Percentiles rank a stretch among this genome's conserved stretches.
Evolutionary conservation across 2,888 invertebrate species (phyloP).

Genomic region (Athalia cordata): DNA sequence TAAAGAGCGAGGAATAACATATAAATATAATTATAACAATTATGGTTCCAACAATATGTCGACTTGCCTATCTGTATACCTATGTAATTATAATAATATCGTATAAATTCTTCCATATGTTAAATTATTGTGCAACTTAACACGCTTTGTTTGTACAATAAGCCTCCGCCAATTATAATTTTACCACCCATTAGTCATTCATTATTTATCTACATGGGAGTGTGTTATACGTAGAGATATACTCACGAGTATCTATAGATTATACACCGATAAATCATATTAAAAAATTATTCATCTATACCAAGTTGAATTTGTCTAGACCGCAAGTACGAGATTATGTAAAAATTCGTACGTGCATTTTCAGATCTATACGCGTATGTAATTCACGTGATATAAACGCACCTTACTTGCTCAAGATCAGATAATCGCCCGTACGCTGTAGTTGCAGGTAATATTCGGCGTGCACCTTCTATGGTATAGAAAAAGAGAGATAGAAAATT

Average conservation of each 20-base stretch:
- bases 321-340: background rate
- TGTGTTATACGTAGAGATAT: background rate
- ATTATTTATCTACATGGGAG: background rate
- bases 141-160: constrained; percentile 42
- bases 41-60: background rate
- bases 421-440: constrained; percentile 38
- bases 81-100: background rate
- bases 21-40: background rate
- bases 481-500: constrained; percentile 5
- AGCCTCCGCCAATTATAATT: constrained; percentile 50
- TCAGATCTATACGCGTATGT: background rate
- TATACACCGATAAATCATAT: no score
- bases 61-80: no score
- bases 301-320: no score
- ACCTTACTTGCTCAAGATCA: constrained; percentile 39
- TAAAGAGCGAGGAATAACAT: no score
- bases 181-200: constrained; percentile 53
- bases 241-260: no score
- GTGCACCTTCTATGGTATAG: constrained; percentile 17
- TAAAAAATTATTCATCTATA: no score
- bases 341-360: background rate
- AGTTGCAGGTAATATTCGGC: background rate
- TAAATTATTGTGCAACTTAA: constrained; percentile 55
- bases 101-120: constrained; percentile 49
- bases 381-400: constrained; percentile 7